Evolutionary conservation across 2,797 vertebrate species (phyloP), one percentile per base, ranked within the genome.

Genomic region (Remorina albescens): DNA sequence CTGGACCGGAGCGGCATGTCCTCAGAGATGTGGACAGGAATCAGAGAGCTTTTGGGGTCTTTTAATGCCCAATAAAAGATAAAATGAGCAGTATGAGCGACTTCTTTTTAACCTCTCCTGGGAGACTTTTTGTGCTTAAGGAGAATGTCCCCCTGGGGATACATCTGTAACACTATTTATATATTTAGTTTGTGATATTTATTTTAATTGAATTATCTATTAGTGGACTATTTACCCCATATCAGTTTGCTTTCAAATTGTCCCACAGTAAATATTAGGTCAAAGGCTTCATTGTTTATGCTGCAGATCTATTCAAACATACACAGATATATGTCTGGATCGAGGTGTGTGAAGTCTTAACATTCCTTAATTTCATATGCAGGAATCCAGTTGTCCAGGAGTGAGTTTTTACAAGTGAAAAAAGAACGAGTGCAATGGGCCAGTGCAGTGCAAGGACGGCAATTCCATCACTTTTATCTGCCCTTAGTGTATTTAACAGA

Each of bases 1-100:
- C 67, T 72, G 64, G 71, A 74, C 77, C 2, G n/a, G 7, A 44
- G 0, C 12, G 18, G 4, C 8, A 28, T 51, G 50, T 26, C 19
- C 13, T 11, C 9, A 53, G 30, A 23, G 26, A 26, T 68, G 42
- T 2, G 44, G 13, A 41, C 15, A 12, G 0, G 4, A 44, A 9
- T 7, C 4, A 23, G 51, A 46, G 2, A n/a, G 3, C 2, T 39
- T 4, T 9, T 6, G 11, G 6, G n/a, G 11, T 6, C 12, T 50
- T 26, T 1, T 50, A 26, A 25, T 26, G 7, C 10, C 36, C 16
- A 59, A 3, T 0, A 18, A 36, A 8, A 25, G 7, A 39, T 13
- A 8, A 44, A 8, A 39, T 34, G n/a, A 8, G 8, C 30, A 13
- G 21, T 19, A 16, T 13, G 8, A 47, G 25, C 12, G 30, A 0